These are phyloP conservation scores for Pyrocephalus nanus DNA, from an alignment of 2,797 vertebrate species.

Conservation along the genomic window DNA sequence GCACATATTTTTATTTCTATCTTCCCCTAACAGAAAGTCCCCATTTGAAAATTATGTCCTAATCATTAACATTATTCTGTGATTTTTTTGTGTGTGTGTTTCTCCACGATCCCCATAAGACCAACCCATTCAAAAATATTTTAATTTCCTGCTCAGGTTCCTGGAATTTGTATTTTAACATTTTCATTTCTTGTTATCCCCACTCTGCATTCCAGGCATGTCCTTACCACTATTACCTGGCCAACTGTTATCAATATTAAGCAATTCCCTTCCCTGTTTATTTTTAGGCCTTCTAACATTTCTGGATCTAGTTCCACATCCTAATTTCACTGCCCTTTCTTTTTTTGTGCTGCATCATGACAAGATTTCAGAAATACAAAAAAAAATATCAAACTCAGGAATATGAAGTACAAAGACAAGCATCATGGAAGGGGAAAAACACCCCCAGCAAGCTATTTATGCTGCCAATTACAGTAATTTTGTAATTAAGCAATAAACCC, in stretches of 20 bases:
- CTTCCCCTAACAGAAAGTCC: fast-evolving
- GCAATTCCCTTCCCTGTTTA: neutral
- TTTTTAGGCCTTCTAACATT: neutral
- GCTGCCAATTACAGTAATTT: neutral
- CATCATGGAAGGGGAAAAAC: fast-evolving
- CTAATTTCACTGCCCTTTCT: neutral
- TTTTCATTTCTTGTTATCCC: neutral
- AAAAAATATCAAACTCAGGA: neutral
- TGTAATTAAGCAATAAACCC: neutral
- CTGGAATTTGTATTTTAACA: neutral
- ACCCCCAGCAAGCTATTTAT: neutral
- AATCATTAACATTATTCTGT: neutral
- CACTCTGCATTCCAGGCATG: neutral
- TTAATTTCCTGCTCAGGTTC: neutral
- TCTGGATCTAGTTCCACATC: neutral
- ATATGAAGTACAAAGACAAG: neutral
- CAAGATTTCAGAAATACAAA: neutral
- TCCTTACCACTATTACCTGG: neutral
- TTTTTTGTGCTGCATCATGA: fast-evolving
- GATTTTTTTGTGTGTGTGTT: neutral
- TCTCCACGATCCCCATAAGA: neutral
- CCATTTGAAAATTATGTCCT: neutral
- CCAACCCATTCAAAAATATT: neutral
- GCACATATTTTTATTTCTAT: neutral
- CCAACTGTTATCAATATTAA: neutral